Conservation (phyloP, 1,140 invertebrate genomes). For the Bombus huntii region DNA sequence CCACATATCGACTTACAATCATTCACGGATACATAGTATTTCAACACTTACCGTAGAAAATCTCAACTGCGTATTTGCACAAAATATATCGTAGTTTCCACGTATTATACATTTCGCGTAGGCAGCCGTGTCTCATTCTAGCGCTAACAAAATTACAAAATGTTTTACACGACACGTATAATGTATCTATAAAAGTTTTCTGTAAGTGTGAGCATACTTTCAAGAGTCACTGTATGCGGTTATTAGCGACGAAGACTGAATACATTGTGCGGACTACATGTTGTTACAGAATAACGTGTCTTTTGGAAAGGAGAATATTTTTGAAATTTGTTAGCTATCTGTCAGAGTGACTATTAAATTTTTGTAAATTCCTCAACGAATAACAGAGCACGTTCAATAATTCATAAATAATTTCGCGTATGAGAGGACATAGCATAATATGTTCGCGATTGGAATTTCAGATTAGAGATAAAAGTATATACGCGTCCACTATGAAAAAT, state of each 20-base stretch:
- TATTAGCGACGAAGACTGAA: no score
- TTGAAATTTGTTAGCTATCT: background rate
- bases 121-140: background rate
- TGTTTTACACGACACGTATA: background rate
- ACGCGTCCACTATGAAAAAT: background rate
- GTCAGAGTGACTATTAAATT: background rate
- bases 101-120: no score
- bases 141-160: background rate
- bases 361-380: background rate
- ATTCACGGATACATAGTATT: background rate
- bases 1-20: background rate
- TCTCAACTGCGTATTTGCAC: no score
- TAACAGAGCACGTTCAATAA: background rate
- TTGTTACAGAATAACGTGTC: no score
- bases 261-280: no score
- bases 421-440: background rate
- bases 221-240: no score
- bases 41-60: no score
- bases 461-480: background rate
- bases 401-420: conserved; percentile 8
- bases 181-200: background rate
- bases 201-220: no score
- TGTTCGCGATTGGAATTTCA: background rate
- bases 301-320: no score
- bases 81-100: no score